Percentiles rank a stretch among this genome's conserved stretches.
Evolutionary conservation across 2,888 invertebrate species (phyloP).

Genomic region (Encarsia formosa): DNA sequence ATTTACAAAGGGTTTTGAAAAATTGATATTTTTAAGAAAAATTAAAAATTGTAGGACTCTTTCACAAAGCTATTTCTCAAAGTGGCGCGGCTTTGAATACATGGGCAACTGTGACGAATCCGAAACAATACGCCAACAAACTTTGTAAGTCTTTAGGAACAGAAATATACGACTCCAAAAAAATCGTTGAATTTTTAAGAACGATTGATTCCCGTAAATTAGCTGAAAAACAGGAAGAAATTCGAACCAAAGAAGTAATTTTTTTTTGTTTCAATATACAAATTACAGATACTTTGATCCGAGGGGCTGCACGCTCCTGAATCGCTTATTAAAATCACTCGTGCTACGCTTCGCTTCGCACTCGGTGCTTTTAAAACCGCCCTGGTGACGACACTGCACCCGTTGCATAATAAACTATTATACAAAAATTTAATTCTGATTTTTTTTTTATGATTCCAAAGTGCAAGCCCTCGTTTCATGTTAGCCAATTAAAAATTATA

Average conservation of each 20-base stretch:
- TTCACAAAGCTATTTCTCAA: constrained; percentile 39
- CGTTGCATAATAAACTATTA: too few relatives aligned
- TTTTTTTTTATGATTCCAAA: too few relatives aligned
- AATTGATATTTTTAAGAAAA: neutral
- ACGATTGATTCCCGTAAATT: constrained; percentile 37
- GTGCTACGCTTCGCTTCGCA: too few relatives aligned
- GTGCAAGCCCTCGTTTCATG: too few relatives aligned
- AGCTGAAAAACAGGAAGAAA: constrained; percentile 35
- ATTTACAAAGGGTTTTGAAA: neutral
- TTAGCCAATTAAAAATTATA: too few relatives aligned
- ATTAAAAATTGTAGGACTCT: constrained; percentile 32
- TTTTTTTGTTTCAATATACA: too few relatives aligned
- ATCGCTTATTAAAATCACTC: too few relatives aligned
- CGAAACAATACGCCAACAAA: constrained; percentile 26
- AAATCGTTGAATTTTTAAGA: constrained; percentile 33
- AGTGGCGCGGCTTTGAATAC: constrained; percentile 36
- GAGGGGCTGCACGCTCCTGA: too few relatives aligned
- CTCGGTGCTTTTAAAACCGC: too few relatives aligned
- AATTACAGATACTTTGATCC: too few relatives aligned
- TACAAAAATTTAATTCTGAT: too few relatives aligned
- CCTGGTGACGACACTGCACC: too few relatives aligned
- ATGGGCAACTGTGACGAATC: constrained; percentile 31
- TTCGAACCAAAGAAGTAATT: constrained; percentile 31
- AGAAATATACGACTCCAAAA: constrained; percentile 30
- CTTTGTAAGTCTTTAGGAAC: constrained; percentile 31